Evolutionary conservation across 2,888 invertebrate species (phyloP), one percentile per base, ranked within the genome.

Genomic region (Parnassius orleans): DNA sequence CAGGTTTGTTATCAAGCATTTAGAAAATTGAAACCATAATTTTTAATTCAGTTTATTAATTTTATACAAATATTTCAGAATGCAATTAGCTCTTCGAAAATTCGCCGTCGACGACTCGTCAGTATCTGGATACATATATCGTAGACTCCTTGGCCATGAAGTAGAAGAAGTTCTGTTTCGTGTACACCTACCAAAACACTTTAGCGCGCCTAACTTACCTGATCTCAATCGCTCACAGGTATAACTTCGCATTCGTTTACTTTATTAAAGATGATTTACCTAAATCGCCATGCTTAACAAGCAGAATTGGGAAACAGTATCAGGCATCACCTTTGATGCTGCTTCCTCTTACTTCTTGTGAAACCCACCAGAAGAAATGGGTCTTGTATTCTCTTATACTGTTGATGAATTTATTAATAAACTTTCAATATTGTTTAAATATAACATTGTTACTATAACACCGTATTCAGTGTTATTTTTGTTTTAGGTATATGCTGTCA

Each of bases 111-210:
- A 99, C 79, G 98, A 99, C 74, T 95, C 96, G 1, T 98, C 98
- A 0, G 99, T 99, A 0, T 99, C 99, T 0, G 97, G 97, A 14
- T 99, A 98, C 87, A 99, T 99, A 76, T 99, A 99, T 84, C 98
- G 99, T 70, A 96, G 98, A 54, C 93, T 99, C 44, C 89, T 99
- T 61, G 99, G 99, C 0, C 98, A 98, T 78, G 97, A 98, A 81
- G 96, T 96, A 1, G 99, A 99, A 74, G 99, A 99, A 78, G 96
- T 98, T 1, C 87, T 98, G 51, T 98, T 98, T 80, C 95, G 98
- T 51, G 96, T 96, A 69, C 96, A 97, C 68, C 92, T 99, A 57
- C 99, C 99, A 0, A 99, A 99, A 82, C 96, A 99, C 76, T 99
- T 98, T 81, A 98, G 98, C 60, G 99, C 99, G 0, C 99, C 99